phyloP scores from a whole-genome alignment of 2,888 invertebrate species.

The Halictus ligatus region DNA sequence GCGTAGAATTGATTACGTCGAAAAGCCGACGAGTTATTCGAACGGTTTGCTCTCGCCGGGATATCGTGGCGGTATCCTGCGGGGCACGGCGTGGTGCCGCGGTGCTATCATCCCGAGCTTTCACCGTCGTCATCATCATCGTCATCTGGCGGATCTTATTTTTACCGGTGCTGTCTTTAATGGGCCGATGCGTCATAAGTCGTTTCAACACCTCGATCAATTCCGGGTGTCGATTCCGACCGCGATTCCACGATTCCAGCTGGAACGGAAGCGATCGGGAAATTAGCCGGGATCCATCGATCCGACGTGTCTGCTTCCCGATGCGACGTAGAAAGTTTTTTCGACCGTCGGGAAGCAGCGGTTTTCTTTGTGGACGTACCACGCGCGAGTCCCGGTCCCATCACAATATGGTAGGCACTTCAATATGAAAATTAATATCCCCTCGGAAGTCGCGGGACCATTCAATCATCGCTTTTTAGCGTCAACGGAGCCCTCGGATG shows the following conservation, averaged over 20 bases:
- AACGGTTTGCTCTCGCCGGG: slow-evolving; percentile 72
- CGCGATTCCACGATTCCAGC: slow-evolving; percentile 7
- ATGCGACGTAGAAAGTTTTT: neutral
- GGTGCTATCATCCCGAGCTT: slow-evolving; percentile 73
- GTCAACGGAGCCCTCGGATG: slow-evolving; percentile 5
- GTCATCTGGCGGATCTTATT: slow-evolving; percentile 75
- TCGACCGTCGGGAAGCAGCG: neutral
- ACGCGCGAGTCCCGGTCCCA: neutral
- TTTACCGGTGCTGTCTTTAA: slow-evolving; percentile 65
- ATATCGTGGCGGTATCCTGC: slow-evolving; percentile 75
- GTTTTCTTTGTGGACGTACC: neutral
- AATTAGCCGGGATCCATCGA: neutral
- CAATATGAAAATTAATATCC: slow-evolving; percentile 18
- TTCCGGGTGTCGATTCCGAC: slow-evolving; percentile 39
- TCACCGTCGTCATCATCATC: slow-evolving; percentile 76
- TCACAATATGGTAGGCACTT: neutral
- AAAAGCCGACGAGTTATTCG: slow-evolving; percentile 69
- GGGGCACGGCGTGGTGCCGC: slow-evolving; percentile 76
- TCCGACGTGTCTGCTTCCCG: neutral
- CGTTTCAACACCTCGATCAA: slow-evolving; percentile 68
- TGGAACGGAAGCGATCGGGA: neutral
- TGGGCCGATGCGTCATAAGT: slow-evolving; percentile 73
- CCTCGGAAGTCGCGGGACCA: slow-evolving; percentile 14
- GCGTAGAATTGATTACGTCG: slow-evolving; percentile 60
- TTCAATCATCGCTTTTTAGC: slow-evolving; percentile 9